Percentiles rank a stretch among this genome's conserved stretches.
phyloP scores from a whole-genome alignment of 2,888 invertebrate species.

The Alloplasta piceator region DNA sequence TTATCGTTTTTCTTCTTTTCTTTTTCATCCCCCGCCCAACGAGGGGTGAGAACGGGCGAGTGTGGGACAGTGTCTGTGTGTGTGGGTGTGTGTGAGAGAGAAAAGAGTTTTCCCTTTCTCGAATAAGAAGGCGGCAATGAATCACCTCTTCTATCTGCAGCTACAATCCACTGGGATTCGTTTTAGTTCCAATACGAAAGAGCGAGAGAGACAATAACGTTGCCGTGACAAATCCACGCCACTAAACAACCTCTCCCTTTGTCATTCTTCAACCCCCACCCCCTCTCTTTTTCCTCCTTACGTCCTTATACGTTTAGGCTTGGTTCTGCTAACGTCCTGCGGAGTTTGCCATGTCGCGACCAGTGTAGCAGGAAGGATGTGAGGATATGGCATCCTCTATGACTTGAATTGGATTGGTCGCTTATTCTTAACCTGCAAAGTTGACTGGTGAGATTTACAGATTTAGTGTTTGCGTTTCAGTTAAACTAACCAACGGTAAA shows the following conservation, averaged over 20 bases:
- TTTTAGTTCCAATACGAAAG: constrained; percentile 63
- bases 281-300: background rate
- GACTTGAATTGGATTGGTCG: background rate
- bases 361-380: constrained; percentile 25
- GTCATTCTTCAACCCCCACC: background rate
- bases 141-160: constrained; percentile 68
- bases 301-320: background rate
- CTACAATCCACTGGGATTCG: constrained; percentile 68
- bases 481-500: too few species aligned
- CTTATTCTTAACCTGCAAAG: background rate
- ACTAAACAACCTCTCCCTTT: constrained; percentile 51
- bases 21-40: constrained; percentile 3
- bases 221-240: constrained; percentile 63
- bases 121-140: constrained; percentile 60
- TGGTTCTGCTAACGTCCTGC: background rate
- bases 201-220: constrained; percentile 40
- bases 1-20: constrained; percentile 19
- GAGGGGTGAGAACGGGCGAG: constrained; percentile 16
- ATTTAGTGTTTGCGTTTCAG: too few species aligned
- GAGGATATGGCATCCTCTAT: background rate
- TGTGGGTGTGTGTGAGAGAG: too few species aligned
- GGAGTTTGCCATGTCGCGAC: background rate
- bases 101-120: constrained; percentile 39
- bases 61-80: too few species aligned
- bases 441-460: background rate